Evolutionary conservation across 2,113 vertebrate species (phyloP).

Genomic region (Clarias gariepinus): DNA sequence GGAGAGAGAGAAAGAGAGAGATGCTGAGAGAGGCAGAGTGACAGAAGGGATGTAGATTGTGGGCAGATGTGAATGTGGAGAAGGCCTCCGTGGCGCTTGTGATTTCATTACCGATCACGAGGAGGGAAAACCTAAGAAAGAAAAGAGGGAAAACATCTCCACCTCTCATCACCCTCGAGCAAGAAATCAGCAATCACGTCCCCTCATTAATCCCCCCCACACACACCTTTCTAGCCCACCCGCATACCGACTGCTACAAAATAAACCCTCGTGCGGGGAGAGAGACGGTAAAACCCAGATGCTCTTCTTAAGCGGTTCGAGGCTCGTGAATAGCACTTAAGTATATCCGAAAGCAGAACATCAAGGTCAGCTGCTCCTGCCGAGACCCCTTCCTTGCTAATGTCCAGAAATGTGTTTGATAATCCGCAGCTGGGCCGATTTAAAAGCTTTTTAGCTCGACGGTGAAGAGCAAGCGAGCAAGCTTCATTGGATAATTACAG

Average conservation of each 20-base stretch:
- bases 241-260: slow-evolving; percentile 62
- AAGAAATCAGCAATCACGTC: slow-evolving; percentile 60
- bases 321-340: slow-evolving; percentile 47
- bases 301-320: slow-evolving; percentile 52
- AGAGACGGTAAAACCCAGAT: slow-evolving; percentile 33
- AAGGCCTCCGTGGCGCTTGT: slow-evolving; percentile 69
- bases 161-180: slow-evolving; percentile 24
- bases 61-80: slow-evolving; percentile 20
- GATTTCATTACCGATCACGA: slow-evolving; percentile 75
- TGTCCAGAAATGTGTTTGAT: slow-evolving; percentile 31
- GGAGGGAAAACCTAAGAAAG: slow-evolving; percentile 57
- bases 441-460: slow-evolving; percentile 27
- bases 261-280: slow-evolving; percentile 57
- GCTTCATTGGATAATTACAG: slow-evolving; percentile 7
- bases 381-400: slow-evolving; percentile 18
- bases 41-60: slow-evolving; percentile 56
- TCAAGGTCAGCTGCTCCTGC: slow-evolving; percentile 61
- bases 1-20: slow-evolving; percentile 41
- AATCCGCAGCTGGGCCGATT: slow-evolving; percentile 34
- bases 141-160: slow-evolving; percentile 53
- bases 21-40: slow-evolving; percentile 30
- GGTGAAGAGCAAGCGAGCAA: neutral
- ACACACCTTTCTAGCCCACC: neutral
- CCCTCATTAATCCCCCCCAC: slow-evolving; percentile 46
- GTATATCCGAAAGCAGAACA: slow-evolving; percentile 49